Conservation (phyloP, 1,140 invertebrate species). For the Drosophila guanche region DNA sequence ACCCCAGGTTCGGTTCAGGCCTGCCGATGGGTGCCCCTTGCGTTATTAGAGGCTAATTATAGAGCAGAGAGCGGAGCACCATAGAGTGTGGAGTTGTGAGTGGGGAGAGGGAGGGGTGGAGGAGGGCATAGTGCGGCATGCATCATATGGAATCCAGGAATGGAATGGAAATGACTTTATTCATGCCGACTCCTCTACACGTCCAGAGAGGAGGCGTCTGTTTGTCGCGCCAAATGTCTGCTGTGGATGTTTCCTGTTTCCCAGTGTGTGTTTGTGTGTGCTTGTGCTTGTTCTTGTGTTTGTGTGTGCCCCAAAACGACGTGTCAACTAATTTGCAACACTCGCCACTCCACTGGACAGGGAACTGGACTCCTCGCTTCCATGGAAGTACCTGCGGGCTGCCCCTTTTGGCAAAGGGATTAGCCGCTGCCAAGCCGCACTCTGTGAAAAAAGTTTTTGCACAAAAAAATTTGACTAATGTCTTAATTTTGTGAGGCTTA, state of each 20-base stretch:
- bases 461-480: constrained; percentile 71
- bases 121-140: constrained; percentile 13
- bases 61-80: constrained; percentile 49
- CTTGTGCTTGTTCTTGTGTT: too few species aligned
- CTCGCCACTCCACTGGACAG: constrained; percentile 65
- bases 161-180: constrained; percentile 71
- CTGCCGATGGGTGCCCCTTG: constrained; percentile 38
- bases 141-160: constrained; percentile 21
- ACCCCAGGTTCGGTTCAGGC: constrained; percentile 3
- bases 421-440: constrained; percentile 23
- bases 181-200: constrained; percentile 62
- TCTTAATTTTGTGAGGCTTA: constrained; percentile 75
- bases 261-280: not conserved
- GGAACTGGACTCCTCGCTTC: constrained; percentile 52
- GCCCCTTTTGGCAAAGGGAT: constrained; percentile 62
- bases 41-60: constrained; percentile 80
- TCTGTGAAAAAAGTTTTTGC: constrained; percentile 23
- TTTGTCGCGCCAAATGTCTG: constrained; percentile 69
- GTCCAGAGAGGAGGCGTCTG: constrained; percentile 36
- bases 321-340: constrained; percentile 82
- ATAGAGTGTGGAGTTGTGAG: not conserved
- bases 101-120: not conserved
- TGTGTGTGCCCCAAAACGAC: constrained; percentile 38
- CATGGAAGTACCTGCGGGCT: constrained; percentile 76
- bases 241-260: constrained; percentile 28